A percentile compares a stretch with the other conserved stretches of the same genome.
These are phyloP conservation scores for Pipistrellus pipistrellus DNA, from an alignment of 2,797 vertebrate species.

Conservation along the genomic window DNA sequence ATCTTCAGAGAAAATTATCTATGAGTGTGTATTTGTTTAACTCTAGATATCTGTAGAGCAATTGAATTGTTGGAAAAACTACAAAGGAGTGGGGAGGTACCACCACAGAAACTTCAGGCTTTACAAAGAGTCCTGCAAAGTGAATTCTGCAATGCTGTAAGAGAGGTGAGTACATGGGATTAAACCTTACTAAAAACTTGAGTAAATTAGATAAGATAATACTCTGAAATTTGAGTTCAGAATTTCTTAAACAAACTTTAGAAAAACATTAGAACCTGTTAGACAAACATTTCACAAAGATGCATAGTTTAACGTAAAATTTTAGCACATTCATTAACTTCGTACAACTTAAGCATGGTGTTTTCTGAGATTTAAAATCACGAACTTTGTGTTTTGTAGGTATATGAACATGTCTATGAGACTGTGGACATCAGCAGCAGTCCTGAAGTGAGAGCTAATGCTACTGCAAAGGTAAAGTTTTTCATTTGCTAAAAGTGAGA, in stretches of 20 bases:
- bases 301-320: not conserved
- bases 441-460: conserved; percentile 98
- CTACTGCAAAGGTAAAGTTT: conserved; percentile 96
- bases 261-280: conserved; percentile 20
- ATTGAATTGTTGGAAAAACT: conserved; percentile 98
- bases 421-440: conserved; percentile 99
- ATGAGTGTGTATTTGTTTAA: conserved; percentile 69
- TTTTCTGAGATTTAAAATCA: conserved; percentile 20
- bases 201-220: not conserved
- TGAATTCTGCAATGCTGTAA: conserved; percentile 98
- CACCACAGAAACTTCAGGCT: conserved; percentile 98
- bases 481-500: conserved; percentile 34
- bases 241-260: conserved; percentile 12
- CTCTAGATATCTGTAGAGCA: conserved; percentile 97
- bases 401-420: conserved; percentile 99
- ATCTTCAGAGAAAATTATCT: not conserved
- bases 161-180: conserved; percentile 92
- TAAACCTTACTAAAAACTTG: conserved; percentile 9
- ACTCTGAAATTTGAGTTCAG: not conserved
- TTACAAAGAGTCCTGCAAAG: conserved; percentile 98
- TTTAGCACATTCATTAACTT: not conserved
- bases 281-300: conserved; percentile 26
- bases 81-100: conserved; percentile 97
- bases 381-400: conserved; percentile 88
- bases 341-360: not conserved